These are phyloP conservation scores for Sphyrna mokarran DNA, from an alignment of 2,113 vertebrate species.

Conservation along the genomic window DNA sequence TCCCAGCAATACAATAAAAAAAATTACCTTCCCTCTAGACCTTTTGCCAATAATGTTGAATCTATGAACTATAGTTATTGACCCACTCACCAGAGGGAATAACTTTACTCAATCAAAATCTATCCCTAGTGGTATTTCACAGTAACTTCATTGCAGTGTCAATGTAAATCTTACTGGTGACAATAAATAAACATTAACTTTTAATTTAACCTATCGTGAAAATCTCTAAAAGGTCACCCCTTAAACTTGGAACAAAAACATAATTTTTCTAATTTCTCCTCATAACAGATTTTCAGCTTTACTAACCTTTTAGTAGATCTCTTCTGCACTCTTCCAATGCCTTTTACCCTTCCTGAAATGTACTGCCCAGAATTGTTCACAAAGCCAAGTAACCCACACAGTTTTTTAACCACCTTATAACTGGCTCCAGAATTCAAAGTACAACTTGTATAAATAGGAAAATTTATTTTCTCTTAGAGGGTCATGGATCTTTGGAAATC, in stretches of 20 bases:
- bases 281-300: neutral
- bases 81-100: neutral
- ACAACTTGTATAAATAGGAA: neutral
- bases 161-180: too few species aligned
- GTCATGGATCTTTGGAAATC: too few species aligned
- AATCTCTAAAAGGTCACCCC: neutral
- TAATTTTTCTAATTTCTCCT: neutral
- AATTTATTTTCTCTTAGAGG: too few species aligned
- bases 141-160: too few species aligned
- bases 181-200: too few species aligned
- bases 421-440: neutral
- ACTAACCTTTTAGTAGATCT: neutral
- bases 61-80: neutral
- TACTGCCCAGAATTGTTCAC: neutral
- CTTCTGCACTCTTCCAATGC: neutral
- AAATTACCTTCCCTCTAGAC: neutral
- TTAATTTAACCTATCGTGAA: neutral
- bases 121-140: too few species aligned
- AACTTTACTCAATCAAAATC: neutral
- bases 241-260: neutral
- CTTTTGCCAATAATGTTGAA: neutral
- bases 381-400: neutral
- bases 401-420: neutral
- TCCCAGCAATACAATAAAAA: neutral
- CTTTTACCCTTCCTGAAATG: neutral